Conservation (phyloP, 2,113 vertebrate species). For the Ovis canadensis region DNA sequence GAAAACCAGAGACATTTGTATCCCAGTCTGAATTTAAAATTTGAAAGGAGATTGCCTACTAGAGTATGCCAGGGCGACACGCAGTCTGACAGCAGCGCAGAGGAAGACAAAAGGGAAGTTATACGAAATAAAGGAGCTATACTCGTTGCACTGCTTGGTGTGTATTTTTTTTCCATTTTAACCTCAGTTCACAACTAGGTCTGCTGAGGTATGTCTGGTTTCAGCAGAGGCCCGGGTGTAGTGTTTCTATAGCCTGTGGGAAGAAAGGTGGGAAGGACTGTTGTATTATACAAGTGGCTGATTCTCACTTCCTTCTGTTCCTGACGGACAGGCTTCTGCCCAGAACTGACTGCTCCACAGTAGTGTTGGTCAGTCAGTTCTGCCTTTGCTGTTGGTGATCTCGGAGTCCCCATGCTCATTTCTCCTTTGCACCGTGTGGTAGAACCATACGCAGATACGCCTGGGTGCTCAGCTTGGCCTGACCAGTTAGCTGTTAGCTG, state of each 20-base stretch:
- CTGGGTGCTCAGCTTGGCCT: not conserved
- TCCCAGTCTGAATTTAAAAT: not conserved
- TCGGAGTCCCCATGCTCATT: not conserved
- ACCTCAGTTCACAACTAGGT: not conserved
- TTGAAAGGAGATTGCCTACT: not conserved
- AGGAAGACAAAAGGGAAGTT: not conserved
- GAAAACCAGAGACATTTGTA: not conserved
- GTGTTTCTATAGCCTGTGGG: not conserved
- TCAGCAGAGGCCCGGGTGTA: not conserved
- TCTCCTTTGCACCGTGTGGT: not conserved
- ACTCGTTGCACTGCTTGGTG: too few relatives aligned
- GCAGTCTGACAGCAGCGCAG: not conserved
- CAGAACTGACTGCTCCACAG: not conserved
- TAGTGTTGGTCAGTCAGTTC: not conserved
- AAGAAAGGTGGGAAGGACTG: not conserved
- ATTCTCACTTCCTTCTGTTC: not conserved
- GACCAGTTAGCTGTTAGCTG: not conserved
- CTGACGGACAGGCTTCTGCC: not conserved
- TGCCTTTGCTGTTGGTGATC: not conserved
- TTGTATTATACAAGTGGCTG: not conserved
- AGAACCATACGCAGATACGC: not conserved
- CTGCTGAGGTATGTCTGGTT: not conserved
- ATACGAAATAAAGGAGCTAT: not conserved
- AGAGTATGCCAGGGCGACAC: rapidly evolving
- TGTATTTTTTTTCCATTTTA: not conserved